These are phyloP conservation scores for Glaucopsyche alexis DNA, from an alignment of 2,888 invertebrate genomes.

Conservation along the genomic window DNA sequence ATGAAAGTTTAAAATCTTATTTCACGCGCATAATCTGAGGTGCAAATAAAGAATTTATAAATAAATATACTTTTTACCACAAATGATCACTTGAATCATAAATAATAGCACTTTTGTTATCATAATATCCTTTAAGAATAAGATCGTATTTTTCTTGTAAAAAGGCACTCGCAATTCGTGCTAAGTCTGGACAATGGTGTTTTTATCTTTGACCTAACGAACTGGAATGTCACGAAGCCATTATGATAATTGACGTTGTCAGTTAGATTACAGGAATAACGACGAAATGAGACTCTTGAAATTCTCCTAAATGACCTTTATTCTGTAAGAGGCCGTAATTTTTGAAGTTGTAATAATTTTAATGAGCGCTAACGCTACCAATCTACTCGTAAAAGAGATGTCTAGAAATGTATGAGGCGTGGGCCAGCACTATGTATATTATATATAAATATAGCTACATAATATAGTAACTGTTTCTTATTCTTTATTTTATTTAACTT, in stretches of 20 bases:
- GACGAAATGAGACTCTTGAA: not conserved
- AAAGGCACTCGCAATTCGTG: not conserved
- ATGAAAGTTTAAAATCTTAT: too few relatives aligned
- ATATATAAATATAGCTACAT: too few relatives aligned
- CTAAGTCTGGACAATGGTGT: slow-evolving; percentile 17
- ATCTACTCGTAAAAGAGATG: too few relatives aligned
- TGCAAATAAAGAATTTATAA: not conserved
- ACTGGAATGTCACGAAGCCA: slow-evolving; percentile 12
- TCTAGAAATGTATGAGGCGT: too few relatives aligned
- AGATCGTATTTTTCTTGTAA: slow-evolving; percentile 8
- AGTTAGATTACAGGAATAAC: slow-evolving; percentile 15
- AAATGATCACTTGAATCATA: not conserved
- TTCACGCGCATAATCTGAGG: too few relatives aligned
- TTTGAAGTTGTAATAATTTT: not conserved
- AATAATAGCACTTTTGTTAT: not conserved
- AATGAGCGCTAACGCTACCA: not conserved
- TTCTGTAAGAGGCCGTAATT: not conserved
- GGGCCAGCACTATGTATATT: too few relatives aligned
- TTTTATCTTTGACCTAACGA: slow-evolving; percentile 23
- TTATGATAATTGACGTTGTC: slow-evolving; percentile 24
- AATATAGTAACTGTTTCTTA: too few relatives aligned
- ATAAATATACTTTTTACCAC: not conserved
- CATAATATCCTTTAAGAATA: not conserved
- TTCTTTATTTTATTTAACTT: too few relatives aligned
- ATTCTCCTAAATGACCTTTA: too few relatives aligned